A percentile compares a stretch with the other conserved stretches of the same genome.
These are phyloP conservation scores for Melinaea menophilus DNA, from an alignment of 2,888 invertebrate genomes.

Conservation along the genomic window DNA sequence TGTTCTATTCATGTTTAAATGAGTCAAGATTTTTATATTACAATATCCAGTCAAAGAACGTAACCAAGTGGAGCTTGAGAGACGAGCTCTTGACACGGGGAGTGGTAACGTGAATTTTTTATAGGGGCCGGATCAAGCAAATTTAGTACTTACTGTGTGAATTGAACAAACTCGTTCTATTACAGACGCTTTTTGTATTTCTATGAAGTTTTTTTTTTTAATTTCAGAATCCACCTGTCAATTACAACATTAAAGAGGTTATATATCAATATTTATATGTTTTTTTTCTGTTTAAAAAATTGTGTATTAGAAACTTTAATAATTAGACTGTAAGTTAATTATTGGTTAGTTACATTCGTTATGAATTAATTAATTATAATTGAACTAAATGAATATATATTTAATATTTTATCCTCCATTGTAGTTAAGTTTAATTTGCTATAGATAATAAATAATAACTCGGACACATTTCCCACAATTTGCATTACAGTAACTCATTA, in stretches of 20 bases:
- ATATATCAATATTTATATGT: too few relatives aligned
- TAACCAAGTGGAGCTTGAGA: conserved; percentile 14
- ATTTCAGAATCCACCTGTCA: too few relatives aligned
- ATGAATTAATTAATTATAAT: too few relatives aligned
- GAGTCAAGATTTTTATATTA: conserved; percentile 4
- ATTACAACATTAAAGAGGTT: too few relatives aligned
- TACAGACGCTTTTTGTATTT: conserved; percentile 5
- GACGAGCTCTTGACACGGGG: conserved; percentile 28
- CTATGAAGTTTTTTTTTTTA: too few relatives aligned
- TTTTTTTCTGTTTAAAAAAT: too few relatives aligned
- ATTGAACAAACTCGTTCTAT: conserved; percentile 28
- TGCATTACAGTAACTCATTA: neutral
- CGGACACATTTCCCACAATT: neutral
- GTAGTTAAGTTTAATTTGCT: neutral
- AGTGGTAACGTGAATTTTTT: conserved; percentile 32
- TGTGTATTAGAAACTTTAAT: too few relatives aligned
- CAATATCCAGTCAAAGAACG: neutral
- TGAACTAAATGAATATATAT: too few relatives aligned
- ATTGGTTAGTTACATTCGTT: too few relatives aligned
- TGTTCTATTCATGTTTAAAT: conserved; percentile 7
- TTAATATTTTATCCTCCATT: neutral
- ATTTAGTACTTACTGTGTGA: conserved; percentile 30
- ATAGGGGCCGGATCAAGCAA: conserved; percentile 28
- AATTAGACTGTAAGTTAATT: too few relatives aligned
- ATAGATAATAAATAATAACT: neutral